Base-by-base conservation (phyloP, 37 sponge, comb jelly and placozoan genomes). In the Bolinopsis microptera region DNA sequence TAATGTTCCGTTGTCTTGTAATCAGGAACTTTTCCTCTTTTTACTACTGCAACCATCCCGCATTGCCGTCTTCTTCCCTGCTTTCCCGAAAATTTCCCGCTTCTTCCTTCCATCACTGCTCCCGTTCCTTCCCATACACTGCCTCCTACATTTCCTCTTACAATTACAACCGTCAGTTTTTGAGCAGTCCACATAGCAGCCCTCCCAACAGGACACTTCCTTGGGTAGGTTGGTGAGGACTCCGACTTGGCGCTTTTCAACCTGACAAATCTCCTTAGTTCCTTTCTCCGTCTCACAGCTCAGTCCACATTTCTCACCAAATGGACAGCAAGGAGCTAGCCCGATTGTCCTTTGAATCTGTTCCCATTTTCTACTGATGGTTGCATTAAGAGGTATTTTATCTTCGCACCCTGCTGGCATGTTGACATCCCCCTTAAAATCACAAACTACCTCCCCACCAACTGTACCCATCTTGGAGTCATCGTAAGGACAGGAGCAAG, bases 201-300 rank as follows among this genome's bases (percentile, higher is more conserved):
- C 31, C 75, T 72, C 75, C 75, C 75, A 72, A 21, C 75, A 72
- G 31, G 75, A 72, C 13, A 72, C 75, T 28, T 72, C 75, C 75
- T 72, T 72, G 26, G 26, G 31, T n/a, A 28, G 75, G 26, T 72
- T 28, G 22, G 18, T n/a, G 18, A n/a, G 5, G 3, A 30, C 27
- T 8, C 75, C 75, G 3, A 72, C 75, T n/a, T 72, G 5, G 2
- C 75, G 5, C 75, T 5, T 28, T 5, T 48, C 61, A 5, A 48
- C 61, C 61, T 48, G 61, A 13, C 61, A 48, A 18, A 18, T 13
- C 61, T 48, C 61, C 61, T 48, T 48, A 13, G 61, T 48, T 48
- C 61, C 61, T 13, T 48, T 48, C 61, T 48, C 61, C 5, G 61
- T 48, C 13, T 72, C 75, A 21, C 75, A 72, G 75, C 31, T 72